Evolutionary conservation across 1,140 invertebrate genomes (phyloP).

Genomic region (Drosophila tsacasi): DNA sequence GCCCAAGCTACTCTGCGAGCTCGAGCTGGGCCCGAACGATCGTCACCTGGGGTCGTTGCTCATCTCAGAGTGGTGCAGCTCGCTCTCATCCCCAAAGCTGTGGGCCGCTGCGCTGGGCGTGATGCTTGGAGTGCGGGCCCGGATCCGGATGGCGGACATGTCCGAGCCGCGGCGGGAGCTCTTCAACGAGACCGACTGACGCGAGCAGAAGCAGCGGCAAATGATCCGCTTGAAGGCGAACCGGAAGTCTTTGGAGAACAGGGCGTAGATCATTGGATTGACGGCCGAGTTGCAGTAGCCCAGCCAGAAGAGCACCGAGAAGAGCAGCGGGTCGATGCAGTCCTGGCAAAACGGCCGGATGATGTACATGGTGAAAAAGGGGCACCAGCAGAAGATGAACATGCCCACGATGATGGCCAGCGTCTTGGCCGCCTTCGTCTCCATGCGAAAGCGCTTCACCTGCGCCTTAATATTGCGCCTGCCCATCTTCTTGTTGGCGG

Average conservation of each 20-base stretch:
- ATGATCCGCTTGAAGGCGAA: constrained; percentile 93
- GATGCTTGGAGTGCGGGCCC: constrained; percentile 86
- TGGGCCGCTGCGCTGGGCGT: constrained; percentile 85
- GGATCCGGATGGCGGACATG: constrained; percentile 87
- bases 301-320: constrained; percentile 94
- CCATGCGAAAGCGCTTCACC: constrained; percentile 89
- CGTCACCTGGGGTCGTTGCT: constrained; percentile 87
- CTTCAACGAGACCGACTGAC: constrained; percentile 74
- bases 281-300: constrained; percentile 97
- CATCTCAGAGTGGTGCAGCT: constrained; percentile 85
- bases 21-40: constrained; percentile 84
- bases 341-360: constrained; percentile 90
- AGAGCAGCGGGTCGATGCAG: constrained; percentile 90
- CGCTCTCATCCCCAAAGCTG: constrained; percentile 86
- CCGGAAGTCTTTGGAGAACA: constrained; percentile 94
- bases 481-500: constrained; percentile 88
- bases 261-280: constrained; percentile 95
- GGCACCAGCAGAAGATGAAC: constrained; percentile 96
- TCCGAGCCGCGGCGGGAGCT: constrained; percentile 88
- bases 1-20: constrained; percentile 81
- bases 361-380: constrained; percentile 95
- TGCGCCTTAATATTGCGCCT: constrained; percentile 86
- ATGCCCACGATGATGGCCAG: constrained; percentile 96
- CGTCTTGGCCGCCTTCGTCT: constrained; percentile 95
- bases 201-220: constrained; percentile 86